phyloP scores from a whole-genome alignment of 2,113 vertebrate species.

The Phalacrocorax carbo region DNA sequence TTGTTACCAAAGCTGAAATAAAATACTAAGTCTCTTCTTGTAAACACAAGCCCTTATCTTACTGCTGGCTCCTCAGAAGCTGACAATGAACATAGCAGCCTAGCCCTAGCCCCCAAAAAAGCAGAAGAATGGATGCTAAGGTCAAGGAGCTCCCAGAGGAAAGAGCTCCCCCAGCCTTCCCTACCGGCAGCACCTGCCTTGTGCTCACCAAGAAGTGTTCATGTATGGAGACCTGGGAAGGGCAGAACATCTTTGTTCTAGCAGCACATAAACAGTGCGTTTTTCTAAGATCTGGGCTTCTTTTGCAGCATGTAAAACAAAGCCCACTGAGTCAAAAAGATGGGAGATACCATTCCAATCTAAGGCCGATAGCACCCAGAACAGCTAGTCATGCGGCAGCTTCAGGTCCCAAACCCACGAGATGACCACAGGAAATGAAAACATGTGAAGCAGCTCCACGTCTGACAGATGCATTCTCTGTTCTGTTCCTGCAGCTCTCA shows the following conservation, averaged over 20 bases:
- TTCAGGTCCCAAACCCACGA: not conserved
- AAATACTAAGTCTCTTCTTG: not conserved
- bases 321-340: not conserved
- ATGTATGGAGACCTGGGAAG: rapidly evolving
- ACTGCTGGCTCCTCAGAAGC: not conserved
- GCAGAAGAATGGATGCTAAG: not conserved
- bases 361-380: not conserved
- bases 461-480: not conserved
- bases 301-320: not conserved
- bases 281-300: not conserved
- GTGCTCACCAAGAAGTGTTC: not conserved
- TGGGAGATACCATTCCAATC: not conserved
- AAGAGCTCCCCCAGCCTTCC: not conserved
- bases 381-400: not conserved
- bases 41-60: not conserved
- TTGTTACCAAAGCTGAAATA: conserved; percentile 46
- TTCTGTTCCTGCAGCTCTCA: not conserved
- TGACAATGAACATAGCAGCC: not conserved
- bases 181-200: not conserved
- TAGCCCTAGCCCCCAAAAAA: not conserved
- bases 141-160: not conserved
- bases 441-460: not conserved
- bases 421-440: not conserved
- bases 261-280: not conserved
- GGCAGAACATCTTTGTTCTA: not conserved